phyloP scores from a whole-genome alignment of 2,888 invertebrate genomes.

The Ochropacha duplaris region DNA sequence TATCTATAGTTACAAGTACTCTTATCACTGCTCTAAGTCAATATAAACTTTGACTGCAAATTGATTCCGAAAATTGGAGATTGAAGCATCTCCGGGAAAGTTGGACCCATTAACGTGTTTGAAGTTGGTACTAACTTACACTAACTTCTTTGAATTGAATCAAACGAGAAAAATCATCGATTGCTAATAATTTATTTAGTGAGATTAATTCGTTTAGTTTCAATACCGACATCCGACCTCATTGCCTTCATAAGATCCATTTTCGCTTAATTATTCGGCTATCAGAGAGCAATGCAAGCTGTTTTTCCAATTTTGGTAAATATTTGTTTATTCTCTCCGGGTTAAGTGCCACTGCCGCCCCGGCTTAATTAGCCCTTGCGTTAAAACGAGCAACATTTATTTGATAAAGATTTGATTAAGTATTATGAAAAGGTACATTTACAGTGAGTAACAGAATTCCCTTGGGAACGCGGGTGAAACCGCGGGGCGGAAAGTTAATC shows the following conservation, averaged over 20 bases:
- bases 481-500: too few relatives aligned
- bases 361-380: not conserved
- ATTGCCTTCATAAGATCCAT: not conserved
- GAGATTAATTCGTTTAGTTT: not conserved
- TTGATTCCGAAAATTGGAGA: not conserved
- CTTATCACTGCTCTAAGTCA: not conserved
- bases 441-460: too few relatives aligned
- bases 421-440: too few relatives aligned
- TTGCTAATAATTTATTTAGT: too few relatives aligned
- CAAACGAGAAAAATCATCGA: too few relatives aligned
- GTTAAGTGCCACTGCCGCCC: not conserved
- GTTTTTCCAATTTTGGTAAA: not conserved
- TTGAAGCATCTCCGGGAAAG: not conserved
- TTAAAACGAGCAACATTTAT: not conserved
- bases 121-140: conserved; percentile 3
- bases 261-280: not conserved
- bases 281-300: not conserved
- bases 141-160: not conserved
- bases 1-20: not conserved
- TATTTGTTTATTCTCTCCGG: not conserved
- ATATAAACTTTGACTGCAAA: not conserved
- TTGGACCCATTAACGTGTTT: conserved; percentile 7
- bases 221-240: not conserved
- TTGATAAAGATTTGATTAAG: too few relatives aligned
- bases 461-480: too few relatives aligned